Evolutionary conservation across 2,888 invertebrate genomes (phyloP), one percentile per base, ranked within the genome.

Genomic region (Serrognathus titanus): DNA sequence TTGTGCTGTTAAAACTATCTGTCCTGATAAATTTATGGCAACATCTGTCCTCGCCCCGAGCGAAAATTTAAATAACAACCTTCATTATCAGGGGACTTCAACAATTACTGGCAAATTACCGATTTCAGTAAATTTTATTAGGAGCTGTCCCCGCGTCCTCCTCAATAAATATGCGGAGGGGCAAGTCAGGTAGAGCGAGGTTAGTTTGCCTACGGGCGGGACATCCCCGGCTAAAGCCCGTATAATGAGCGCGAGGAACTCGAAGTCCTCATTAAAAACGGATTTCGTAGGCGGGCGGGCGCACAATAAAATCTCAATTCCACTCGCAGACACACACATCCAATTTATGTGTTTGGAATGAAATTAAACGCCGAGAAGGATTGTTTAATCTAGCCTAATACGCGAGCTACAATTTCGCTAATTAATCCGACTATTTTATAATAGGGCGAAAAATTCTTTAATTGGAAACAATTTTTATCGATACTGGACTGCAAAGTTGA

Each of bases 211-310:
- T 56, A 31, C 38, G 55, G 59, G 58, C 54, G 35, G 55, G 57
- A 58, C 53, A 40, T 60, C 55, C 55, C 58, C 57, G 13, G 48
- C 53, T 45, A 58, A 61, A 62, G 58, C 58, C 56, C 60, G 58
- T 57, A 62, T 62, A 62, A 62, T 58, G 60, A 60, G 60, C 52
- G 57, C 60, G 51, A 24, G 13, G 58, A 62, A 58, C 59, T 59
- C 58, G 55, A 16, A 58, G 56, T 57, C 54, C 60, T 62, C 60
- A 60, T 62, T 62, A 62, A 62, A 62, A 62, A 60, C 57, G 55
- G 60, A 62, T 62, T 62, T 62, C 52, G 57, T 62, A 58, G 58
- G 62, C 60, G 56, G 58, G 62, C 60, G 56, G 55, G 60, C 58
- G 57, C 49, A 31, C 45, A 45, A 45, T 52, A 52, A 52, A 51